Base-by-base conservation (phyloP, 2,797 vertebrate species). In the Myotis daubentonii region DNA sequence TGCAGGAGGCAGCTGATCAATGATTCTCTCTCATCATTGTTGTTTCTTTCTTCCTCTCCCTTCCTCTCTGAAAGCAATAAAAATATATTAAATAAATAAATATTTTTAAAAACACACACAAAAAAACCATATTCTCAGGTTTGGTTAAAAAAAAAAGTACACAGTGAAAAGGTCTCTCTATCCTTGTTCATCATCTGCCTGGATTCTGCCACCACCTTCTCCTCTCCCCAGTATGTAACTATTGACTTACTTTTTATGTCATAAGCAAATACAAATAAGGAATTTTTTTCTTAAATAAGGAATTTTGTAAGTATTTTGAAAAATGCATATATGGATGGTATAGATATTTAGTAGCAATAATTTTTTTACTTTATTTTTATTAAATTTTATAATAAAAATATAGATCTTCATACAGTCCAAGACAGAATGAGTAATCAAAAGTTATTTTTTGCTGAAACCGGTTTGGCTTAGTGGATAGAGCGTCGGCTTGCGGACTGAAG, bases 341-440 rank as follows among this genome's bases (percentile, higher is more conserved):
- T 23, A 75, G 47, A 33, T 79, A 28, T 55, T 55, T 53, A 13
- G 12, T 65, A 76, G 20, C 23, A 72, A 65, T 7, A 65, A n/a
- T 65, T 19, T 97, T 97, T 95, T 93, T 91, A 92, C 95, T 97
- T 91, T 97, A 80, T 97, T 98, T 96, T 97, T 97, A 91, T 97
- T 44, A 83, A 94, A 89, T 23, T 30, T 96, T 93, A 92, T 96
- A 96, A 96, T 97, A 97, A 97, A 97, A 97, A 97, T 97, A 97
- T 95, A 96, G 94, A 95, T 97, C 96, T 95, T 96, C 95, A 95
- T 97, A 97, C 87, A 97, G 95, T 95, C 94, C 87, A 93, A 96
- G 97, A 97, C 97, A 97, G 97, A 95, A 96, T 96, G 95, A 93
- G 95, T 97, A 97, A 97, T 97, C 97, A 96, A 97, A 97, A 97